phyloP scores from a whole-genome alignment of 1,140 invertebrate species.

The Diabrotica virgifera region DNA sequence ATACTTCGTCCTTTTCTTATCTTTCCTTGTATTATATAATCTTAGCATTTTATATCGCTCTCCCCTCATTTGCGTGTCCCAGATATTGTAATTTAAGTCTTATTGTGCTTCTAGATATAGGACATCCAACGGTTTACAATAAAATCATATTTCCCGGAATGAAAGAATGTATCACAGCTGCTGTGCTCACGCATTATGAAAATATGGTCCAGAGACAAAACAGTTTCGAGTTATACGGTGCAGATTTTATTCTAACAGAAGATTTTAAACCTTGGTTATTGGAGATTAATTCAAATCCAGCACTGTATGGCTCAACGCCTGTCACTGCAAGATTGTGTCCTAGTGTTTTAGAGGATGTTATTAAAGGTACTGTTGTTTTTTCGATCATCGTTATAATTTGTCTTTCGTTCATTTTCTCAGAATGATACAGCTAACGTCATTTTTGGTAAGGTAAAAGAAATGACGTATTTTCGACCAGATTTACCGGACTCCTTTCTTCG shows the following conservation, averaged over 20 bases:
- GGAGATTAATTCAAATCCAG: slow-evolving; percentile 90
- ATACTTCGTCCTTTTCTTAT: too few species aligned
- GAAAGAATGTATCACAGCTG: slow-evolving; percentile 76
- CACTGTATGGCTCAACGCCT: slow-evolving; percentile 76
- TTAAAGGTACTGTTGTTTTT: slow-evolving; percentile 69
- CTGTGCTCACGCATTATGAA: slow-evolving; percentile 75
- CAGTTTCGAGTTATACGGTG: slow-evolving; percentile 87
- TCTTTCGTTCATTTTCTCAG: too few species aligned
- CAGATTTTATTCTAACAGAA: slow-evolving; percentile 86
- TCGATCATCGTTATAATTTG: neutral
- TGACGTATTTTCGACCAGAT: too few species aligned
- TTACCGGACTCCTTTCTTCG: too few species aligned
- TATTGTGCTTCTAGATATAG: slow-evolving; percentile 34
- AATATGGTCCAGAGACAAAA: slow-evolving; percentile 71
- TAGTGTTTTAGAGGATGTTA: slow-evolving; percentile 77
- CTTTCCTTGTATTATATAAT: too few species aligned
- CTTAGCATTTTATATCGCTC: too few species aligned
- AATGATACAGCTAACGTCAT: too few species aligned
- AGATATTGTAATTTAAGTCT: too few species aligned
- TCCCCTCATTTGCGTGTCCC: too few species aligned
- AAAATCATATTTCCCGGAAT: slow-evolving; percentile 82
- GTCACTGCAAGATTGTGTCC: slow-evolving; percentile 81
- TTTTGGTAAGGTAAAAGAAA: too few species aligned
- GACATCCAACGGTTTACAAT: slow-evolving; percentile 53
- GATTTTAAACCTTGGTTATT: slow-evolving; percentile 87